phyloP scores from a whole-genome alignment of 2,797 vertebrate genomes.

The Acropternis orthonyx region DNA sequence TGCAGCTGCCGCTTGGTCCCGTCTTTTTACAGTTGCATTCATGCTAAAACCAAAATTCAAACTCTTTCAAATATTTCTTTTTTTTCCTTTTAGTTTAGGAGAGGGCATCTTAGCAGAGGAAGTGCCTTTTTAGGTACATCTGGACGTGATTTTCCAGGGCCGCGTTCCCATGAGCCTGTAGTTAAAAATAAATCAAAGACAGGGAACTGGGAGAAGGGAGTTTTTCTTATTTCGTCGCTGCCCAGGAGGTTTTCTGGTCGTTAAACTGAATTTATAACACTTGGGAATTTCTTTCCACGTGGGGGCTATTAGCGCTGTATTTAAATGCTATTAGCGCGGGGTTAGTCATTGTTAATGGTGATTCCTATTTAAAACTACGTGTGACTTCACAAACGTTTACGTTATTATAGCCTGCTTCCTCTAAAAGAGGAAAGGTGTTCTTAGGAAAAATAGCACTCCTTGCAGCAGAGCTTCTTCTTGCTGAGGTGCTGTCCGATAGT shows the following conservation, averaged over 20 bases:
- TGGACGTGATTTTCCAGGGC: slow-evolving; percentile 3
- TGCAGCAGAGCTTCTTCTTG: fast-evolving
- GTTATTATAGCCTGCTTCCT: not conserved
- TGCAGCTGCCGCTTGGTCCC: fast-evolving
- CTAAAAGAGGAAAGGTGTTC: fast-evolving
- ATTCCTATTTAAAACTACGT: not conserved
- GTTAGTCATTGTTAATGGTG: not conserved
- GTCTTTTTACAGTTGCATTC: not conserved
- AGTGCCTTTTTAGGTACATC: not conserved
- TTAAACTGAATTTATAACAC: slow-evolving; percentile 39
- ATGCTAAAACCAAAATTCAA: not conserved
- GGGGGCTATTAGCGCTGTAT: not conserved
- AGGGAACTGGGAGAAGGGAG: not conserved
- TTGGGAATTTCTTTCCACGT: slow-evolving; percentile 26
- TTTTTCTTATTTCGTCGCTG: not conserved
- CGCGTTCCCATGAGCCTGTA: not conserved
- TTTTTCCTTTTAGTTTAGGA: not conserved
- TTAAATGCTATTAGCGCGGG: not conserved
- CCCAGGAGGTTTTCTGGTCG: not conserved
- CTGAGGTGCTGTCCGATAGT: fast-evolving
- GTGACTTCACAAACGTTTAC: not conserved
- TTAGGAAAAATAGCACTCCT: not conserved
- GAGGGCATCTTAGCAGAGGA: not conserved
- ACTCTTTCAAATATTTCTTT: not conserved
- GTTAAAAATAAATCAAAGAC: slow-evolving; percentile 54